phyloP scores from a whole-genome alignment of 2,113 vertebrate genomes.

The Baryphthengus martii region DNA sequence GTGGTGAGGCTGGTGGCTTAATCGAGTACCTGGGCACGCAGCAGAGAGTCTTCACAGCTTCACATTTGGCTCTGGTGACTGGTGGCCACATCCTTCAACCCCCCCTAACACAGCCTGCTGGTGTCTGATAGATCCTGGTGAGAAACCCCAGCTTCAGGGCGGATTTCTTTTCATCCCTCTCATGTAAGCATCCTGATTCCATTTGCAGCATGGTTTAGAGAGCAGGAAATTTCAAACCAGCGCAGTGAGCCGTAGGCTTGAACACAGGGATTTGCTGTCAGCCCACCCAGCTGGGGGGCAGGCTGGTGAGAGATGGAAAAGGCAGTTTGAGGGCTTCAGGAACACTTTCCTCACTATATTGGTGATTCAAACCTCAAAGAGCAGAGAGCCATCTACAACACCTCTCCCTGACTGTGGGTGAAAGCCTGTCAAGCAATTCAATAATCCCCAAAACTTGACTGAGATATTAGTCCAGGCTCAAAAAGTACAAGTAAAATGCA shows the following conservation, averaged over 20 bases:
- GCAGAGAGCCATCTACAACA: neutral
- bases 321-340: neutral
- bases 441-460: neutral
- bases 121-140: neutral
- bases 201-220: constrained; percentile 34
- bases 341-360: neutral
- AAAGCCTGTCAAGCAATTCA: neutral
- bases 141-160: constrained; percentile 31
- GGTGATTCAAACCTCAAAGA: neutral
- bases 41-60: neutral
- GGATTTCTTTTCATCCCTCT: constrained; percentile 51
- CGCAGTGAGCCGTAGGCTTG: neutral
- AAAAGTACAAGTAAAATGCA: neutral
- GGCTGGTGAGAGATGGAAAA: neutral
- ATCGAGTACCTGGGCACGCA: neutral
- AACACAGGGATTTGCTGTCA: neutral
- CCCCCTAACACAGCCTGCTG: neutral
- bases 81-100: constrained; percentile 13
- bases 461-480: neutral
- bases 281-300: constrained; percentile 1
- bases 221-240: constrained; percentile 57
- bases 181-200: constrained; percentile 47
- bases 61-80: neutral
- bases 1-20: neutral
- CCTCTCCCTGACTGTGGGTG: neutral